Evolutionary conservation across 2,113 vertebrate species (phyloP).

Genomic region (Pipa parva): DNA sequence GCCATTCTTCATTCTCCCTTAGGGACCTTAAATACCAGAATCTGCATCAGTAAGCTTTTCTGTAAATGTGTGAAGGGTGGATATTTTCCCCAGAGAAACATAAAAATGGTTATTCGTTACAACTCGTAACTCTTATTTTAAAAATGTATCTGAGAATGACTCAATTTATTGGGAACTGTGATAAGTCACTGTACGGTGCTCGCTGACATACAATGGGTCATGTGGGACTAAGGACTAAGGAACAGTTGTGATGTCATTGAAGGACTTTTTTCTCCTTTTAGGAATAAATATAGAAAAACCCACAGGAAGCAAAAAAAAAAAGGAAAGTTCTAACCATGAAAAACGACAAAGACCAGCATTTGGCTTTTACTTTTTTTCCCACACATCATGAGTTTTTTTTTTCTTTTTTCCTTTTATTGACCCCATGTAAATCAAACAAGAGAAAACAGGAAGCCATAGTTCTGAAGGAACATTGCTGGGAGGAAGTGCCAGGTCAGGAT

Average conservation of each 20-base stretch:
- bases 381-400: constrained; percentile 47
- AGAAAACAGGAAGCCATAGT: constrained; percentile 40
- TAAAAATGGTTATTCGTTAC: neutral
- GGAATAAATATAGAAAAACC: constrained; percentile 48
- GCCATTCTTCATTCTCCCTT: neutral
- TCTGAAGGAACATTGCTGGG: constrained; percentile 9
- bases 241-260: constrained; percentile 56
- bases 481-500: constrained; percentile 25
- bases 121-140: neutral
- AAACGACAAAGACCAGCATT: constrained; percentile 37
- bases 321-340: constrained; percentile 44
- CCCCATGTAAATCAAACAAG: constrained; percentile 27
- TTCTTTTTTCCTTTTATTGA: constrained; percentile 35
- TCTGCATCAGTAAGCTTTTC: neutral
- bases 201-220: neutral
- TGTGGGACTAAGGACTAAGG: constrained; percentile 32
- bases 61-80: neutral
- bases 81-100: neutral
- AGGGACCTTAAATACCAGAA: neutral
- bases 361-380: constrained; percentile 58
- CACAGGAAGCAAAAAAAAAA: constrained; percentile 48
- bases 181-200: neutral
- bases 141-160: neutral
- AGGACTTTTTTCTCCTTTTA: constrained; percentile 47
- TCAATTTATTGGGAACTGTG: neutral